Base-by-base conservation (phyloP, 2,113 vertebrate genomes). In the Manacus vitellinus region DNA sequence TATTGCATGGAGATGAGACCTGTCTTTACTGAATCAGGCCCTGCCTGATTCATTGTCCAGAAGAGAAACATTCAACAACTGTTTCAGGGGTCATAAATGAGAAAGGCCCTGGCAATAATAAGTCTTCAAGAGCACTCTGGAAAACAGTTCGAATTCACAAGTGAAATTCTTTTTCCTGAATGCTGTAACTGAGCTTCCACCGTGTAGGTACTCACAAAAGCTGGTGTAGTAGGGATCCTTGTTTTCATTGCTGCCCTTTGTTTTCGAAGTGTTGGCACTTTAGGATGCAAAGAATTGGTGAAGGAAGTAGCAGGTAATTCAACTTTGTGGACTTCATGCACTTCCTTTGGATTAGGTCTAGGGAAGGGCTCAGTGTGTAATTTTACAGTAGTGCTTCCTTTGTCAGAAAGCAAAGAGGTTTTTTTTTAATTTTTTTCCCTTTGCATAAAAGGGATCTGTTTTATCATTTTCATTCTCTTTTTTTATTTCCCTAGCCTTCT, bases 41-140 rank as follows among this genome's bases (percentile, higher is more conserved):
- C 12, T 83, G 15, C 14, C 19, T 0, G 0, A 51, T 73, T 83
- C 23, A 43, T 23, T 80, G 33, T 12, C 0, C 5, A 56, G n/a
- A 37, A 72, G 18, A 43, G 20, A 76, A 71, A 17, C 8, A 8
- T 61, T 84, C 12, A 51, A 14, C 6, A 56, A 4, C 12, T 59
- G 4, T 68, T 65, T 21, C 10, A 65, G 51, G 21, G 8, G 4
- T 58, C 14, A 41, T 55, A 78, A 77, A 41, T 85, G 13, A 68
- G 30, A 59, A 85, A 62, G 25, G 5, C n/a, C 49, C 33, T 81
- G 31, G 21, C 55, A 72, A 7, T 62, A 54, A 15, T 24, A 75
- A 39, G 20, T 71, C 30, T 89, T 78, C 0, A 2, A 43, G 24
- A 70, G 4, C 5, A 15, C 24, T 91, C 28, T 77, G 21, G 31